These are phyloP conservation scores for Myripristis murdjan DNA, from an alignment of 2,797 vertebrate genomes.

Conservation along the genomic window DNA sequence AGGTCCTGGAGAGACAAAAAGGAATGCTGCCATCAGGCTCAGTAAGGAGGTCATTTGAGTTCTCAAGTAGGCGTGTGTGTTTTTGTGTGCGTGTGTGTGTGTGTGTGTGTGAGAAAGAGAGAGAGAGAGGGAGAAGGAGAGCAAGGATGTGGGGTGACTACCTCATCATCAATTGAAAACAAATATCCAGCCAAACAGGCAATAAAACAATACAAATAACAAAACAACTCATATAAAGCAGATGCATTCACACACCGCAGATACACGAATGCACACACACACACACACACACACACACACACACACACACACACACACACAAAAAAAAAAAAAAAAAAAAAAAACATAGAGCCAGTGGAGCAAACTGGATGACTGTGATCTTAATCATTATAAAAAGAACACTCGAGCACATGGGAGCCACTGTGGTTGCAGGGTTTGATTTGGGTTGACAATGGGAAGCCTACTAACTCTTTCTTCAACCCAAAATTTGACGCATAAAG, in stretches of 20 bases:
- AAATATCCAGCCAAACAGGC: slow-evolving; percentile 50
- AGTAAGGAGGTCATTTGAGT: slow-evolving; percentile 57
- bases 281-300: slow-evolving; percentile 10
- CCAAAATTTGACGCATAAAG: slow-evolving; percentile 19
- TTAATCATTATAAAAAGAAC: slow-evolving; percentile 58
- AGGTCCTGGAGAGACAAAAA: slow-evolving; percentile 52
- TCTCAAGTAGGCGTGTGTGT: slow-evolving; percentile 56
- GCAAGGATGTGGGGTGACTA: slow-evolving; percentile 56
- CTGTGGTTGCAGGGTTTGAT: slow-evolving; percentile 17
- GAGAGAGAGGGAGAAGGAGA: slow-evolving; percentile 20
- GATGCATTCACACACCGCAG: slow-evolving; percentile 49
- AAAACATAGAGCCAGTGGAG: no score
- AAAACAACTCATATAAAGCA: slow-evolving; percentile 48
- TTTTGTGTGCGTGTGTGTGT: slow-evolving; percentile 51
- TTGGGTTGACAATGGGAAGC: slow-evolving; percentile 18
- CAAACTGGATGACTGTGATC: slow-evolving; percentile 26
- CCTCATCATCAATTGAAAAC: slow-evolving; percentile 65
- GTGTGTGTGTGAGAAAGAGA: no score
- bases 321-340: no score
- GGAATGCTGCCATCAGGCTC: slow-evolving; percentile 57
- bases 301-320: slow-evolving; percentile 3
- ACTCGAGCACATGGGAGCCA: slow-evolving; percentile 18
- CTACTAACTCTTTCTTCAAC: slow-evolving; percentile 21
- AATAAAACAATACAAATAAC: slow-evolving; percentile 66
- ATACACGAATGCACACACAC: slow-evolving; percentile 24